These are phyloP conservation scores for Megaceryle maxima DNA, from an alignment of 2,113 vertebrate genomes.

Conservation along the genomic window DNA sequence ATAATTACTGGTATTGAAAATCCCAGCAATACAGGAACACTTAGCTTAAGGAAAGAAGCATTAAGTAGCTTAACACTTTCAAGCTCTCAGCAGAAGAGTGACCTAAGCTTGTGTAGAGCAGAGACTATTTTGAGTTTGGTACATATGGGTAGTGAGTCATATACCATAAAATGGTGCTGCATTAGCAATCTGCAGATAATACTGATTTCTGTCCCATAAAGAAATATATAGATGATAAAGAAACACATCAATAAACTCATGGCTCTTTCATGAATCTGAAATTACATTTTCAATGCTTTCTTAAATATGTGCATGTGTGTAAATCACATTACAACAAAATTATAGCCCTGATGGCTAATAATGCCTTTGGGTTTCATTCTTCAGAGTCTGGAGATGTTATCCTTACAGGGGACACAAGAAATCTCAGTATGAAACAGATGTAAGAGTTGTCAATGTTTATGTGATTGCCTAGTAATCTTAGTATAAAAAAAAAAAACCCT, in stretches of 20 bases:
- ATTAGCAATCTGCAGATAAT: background rate
- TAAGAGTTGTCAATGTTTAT: background rate
- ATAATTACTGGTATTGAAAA: background rate
- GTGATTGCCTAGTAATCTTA: background rate
- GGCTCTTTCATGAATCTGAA: background rate
- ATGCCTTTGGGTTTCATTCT: background rate
- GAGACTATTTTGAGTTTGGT: background rate
- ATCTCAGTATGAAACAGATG: background rate
- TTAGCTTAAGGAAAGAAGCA: background rate
- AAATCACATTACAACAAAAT: background rate
- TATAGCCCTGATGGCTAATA: background rate
- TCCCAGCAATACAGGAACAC: background rate
- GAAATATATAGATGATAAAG: background rate
- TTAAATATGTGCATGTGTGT: background rate
- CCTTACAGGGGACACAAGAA: background rate
- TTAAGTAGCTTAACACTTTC: background rate
- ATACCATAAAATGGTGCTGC: background rate
- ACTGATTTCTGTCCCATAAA: background rate
- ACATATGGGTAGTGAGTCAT: accelerated
- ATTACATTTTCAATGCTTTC: background rate
- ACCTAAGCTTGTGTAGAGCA: background rate
- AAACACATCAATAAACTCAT: background rate
- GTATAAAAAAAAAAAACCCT: background rate
- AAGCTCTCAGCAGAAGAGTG: background rate
- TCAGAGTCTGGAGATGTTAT: background rate